Evolutionary conservation across 1,140 invertebrate genomes (phyloP).

Genomic region (Drosophila subpulchrella): DNA sequence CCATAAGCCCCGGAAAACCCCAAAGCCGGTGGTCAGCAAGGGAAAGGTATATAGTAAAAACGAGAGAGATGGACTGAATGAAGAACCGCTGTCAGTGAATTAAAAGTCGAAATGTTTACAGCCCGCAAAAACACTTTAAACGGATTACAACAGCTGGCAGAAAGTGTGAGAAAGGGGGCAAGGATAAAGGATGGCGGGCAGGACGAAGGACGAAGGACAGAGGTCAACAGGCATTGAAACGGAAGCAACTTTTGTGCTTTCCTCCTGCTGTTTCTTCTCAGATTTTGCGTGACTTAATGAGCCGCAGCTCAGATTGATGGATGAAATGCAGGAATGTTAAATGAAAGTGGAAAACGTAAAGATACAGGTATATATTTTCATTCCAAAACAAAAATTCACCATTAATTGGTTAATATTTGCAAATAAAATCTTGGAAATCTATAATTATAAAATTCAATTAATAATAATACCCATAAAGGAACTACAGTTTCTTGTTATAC

Average conservation of each 20-base stretch:
- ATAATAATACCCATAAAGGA: too few relatives aligned
- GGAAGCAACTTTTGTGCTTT: slow-evolving; percentile 17
- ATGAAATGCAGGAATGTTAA: slow-evolving; percentile 28
- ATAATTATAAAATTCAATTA: too few relatives aligned
- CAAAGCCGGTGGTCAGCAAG: slow-evolving; percentile 31
- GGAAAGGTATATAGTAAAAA: background rate
- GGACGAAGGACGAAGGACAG: background rate
- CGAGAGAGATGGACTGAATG: background rate
- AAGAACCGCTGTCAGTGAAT: slow-evolving; percentile 43
- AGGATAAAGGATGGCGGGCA: slow-evolving; percentile 1
- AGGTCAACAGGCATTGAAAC: slow-evolving; percentile 13
- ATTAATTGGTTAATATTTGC: background rate
- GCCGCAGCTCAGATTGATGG: slow-evolving; percentile 47
- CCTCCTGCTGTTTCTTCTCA: slow-evolving; percentile 9
- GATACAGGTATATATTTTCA: background rate
- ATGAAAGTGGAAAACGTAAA: background rate
- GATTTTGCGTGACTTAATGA: slow-evolving; percentile 42
- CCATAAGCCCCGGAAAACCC: slow-evolving; percentile 20
- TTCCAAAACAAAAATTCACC: background rate
- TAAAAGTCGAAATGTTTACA: slow-evolving; percentile 62
- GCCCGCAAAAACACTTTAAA: slow-evolving; percentile 62
- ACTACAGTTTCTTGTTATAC: background rate
- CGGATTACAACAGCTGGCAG: slow-evolving; percentile 47
- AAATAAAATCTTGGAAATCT: too few relatives aligned
- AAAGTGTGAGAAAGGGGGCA: slow-evolving; percentile 2